Evolutionary conservation across 1,140 invertebrate genomes (phyloP), one percentile per base, ranked within the genome.

Genomic region (Penaeus chinensis): DNA sequence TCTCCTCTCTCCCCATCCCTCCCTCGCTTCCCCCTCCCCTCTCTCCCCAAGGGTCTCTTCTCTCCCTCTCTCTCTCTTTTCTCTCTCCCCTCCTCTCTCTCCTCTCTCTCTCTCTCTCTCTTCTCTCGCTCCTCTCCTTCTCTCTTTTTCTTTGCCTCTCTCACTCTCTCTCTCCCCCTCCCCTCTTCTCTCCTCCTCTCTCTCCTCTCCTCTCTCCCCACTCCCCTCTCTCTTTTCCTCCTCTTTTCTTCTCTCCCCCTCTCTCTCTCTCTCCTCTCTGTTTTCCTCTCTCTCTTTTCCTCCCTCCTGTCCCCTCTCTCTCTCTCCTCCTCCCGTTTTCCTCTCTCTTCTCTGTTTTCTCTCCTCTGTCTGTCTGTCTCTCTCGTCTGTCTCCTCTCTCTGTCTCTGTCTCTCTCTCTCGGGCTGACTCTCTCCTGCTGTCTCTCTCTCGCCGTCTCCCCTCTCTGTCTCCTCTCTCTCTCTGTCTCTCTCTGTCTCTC

Each of bases 181-280:
- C 19, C 37, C 2, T 11, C 3, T 11, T 47, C 22, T 47, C 37
- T 2, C 47, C 8, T 5, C 60, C 16, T 37, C 47, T 79, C 37
- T 54, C 47, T 79, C 47, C 20, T 60, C n/a, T 60, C 60, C 60
- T 80, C 60, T 19, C n/a, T 32, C 60, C 47, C 22, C 20, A 7
- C n/a, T 60, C 60, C 60, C 61, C 60, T 19, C n/a, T 32, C 60
- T 54, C 13, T 60, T 18, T 79, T 37, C 18, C 22, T 20, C 47
- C 24, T n/a, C 16, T 18, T 47, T 47, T 1, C 24, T 20, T 22
- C 8, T 80, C 42, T 79, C 42, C 54, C 42, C 54, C 42, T 79
- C 42, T 79, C 42, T 79, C 77, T 79, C 42, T 79, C 42, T 60
- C 42, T 79, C 42, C 42, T 79, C 42, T 79, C 60, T 81, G n/a